A percentile compares a stretch with the other conserved stretches of the same genome.
These are phyloP conservation scores for Valencia hispanica DNA, from an alignment of 2,797 vertebrate species.

Conservation along the genomic window DNA sequence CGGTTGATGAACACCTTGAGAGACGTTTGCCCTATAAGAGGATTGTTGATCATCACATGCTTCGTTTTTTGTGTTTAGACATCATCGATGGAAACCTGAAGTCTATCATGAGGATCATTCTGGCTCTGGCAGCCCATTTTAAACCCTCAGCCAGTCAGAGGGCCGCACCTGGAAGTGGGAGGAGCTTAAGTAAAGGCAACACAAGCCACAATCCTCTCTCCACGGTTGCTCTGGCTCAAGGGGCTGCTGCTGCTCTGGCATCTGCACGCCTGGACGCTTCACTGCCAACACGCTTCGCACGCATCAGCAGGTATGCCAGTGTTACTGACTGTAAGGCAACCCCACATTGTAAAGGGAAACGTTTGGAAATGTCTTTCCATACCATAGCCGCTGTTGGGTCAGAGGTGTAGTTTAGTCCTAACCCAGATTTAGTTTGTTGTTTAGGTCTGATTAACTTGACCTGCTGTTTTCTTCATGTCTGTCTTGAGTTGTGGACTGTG, in stretches of 20 bases:
- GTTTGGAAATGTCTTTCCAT: background rate
- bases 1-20: background rate
- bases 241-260: slow-evolving; percentile 86
- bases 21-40: no score
- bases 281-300: slow-evolving; percentile 80
- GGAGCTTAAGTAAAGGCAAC: slow-evolving; percentile 43
- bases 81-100: slow-evolving; percentile 97
- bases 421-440: background rate
- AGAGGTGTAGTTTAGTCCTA: background rate
- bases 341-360: background rate
- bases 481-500: background rate
- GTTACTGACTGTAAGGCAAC: background rate
- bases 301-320: slow-evolving; percentile 77
- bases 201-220: slow-evolving; percentile 87
- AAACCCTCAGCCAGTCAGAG: slow-evolving; percentile 87
- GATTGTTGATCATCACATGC: background rate
- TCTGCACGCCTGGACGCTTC: slow-evolving; percentile 88
- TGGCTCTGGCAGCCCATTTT: slow-evolving; percentile 96
- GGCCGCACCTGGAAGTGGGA: slow-evolving; percentile 59
- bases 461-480: background rate
- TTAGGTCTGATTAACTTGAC: background rate
- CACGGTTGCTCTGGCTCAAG: slow-evolving; percentile 90
- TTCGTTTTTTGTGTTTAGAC: slow-evolving; percentile 76
- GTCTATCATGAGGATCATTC: slow-evolving; percentile 94
- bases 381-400: background rate